Percentiles rank a stretch among this genome's conserved stretches.
Evolutionary conservation across 2,888 invertebrate genomes (phyloP).

Genomic region (Clepsis dumicolana): DNA sequence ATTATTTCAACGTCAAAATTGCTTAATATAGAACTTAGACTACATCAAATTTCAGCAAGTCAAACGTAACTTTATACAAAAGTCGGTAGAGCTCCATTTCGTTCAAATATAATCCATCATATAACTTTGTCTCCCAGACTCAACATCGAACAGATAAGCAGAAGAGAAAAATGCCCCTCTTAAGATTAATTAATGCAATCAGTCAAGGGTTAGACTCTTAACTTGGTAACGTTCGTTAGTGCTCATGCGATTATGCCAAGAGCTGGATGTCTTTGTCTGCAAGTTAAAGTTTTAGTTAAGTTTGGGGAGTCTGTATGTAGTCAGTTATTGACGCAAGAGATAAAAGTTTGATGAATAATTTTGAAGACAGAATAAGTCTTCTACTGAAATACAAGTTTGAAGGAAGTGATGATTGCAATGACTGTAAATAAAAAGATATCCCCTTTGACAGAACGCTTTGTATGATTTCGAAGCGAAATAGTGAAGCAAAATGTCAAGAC

Average conservation of each 20-base stretch:
- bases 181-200: constrained; percentile 50
- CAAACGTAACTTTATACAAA: not conserved
- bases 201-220: constrained; percentile 45
- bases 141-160: constrained; percentile 32
- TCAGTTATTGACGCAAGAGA: too few species aligned
- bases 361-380: too few species aligned
- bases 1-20: not conserved
- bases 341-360: too few species aligned
- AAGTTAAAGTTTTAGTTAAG: too few species aligned
- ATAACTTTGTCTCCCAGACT: not conserved
- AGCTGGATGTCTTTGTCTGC: constrained; percentile 22
- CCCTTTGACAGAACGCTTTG: too few species aligned
- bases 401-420: too few species aligned
- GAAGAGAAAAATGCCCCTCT: constrained; percentile 45
- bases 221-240: constrained; percentile 24
- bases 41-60: not conserved
- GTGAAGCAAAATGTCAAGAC: too few species aligned
- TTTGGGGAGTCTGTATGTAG: too few species aligned
- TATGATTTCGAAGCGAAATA: too few species aligned
- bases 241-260: not conserved
- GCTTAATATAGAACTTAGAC: not conserved
- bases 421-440: too few species aligned
- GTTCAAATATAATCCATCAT: not conserved
- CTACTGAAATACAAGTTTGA: too few species aligned
- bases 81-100: not conserved